A percentile compares a stretch with the other conserved stretches of the same genome.
These are phyloP conservation scores for Ifrita kowaldi DNA, from an alignment of 2,113 vertebrate genomes.

Conservation along the genomic window DNA sequence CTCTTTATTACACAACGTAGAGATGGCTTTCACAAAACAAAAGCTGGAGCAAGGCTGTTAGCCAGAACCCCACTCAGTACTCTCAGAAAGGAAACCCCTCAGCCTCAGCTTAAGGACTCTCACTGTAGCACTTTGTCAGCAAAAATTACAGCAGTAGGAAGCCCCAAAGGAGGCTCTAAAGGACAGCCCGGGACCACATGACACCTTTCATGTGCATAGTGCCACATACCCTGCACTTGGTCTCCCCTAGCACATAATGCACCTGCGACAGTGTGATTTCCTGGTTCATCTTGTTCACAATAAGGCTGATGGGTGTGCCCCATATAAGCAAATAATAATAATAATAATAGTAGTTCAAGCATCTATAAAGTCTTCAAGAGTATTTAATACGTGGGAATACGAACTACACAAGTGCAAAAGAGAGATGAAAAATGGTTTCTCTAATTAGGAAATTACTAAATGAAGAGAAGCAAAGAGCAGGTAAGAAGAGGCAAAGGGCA, in stretches of 20 bases:
- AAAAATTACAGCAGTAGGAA: not conserved
- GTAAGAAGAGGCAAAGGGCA: not conserved
- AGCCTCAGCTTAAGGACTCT: not conserved
- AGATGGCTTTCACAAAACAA: not conserved
- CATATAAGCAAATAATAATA: not conserved
- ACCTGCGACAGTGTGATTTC: not conserved
- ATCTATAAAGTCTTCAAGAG: not conserved
- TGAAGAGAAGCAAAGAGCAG: not conserved
- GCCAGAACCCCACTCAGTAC: not conserved
- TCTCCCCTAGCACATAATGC: not conserved
- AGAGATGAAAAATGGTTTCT: not conserved
- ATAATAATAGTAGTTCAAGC: not conserved
- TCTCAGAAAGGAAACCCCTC: not conserved
- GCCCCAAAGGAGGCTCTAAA: not conserved
- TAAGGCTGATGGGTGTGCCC: not conserved
- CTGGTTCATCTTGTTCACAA: not conserved
- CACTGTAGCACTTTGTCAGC: not conserved
- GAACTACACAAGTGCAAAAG: not conserved
- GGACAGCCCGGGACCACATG: rapidly evolving
- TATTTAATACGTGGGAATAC: not conserved
- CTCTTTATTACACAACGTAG: rapidly evolving
- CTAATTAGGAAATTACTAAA: not conserved
- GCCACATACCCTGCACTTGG: rapidly evolving
- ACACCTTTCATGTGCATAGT: not conserved
- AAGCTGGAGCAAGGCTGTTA: not conserved